A percentile compares a stretch with the other conserved stretches of the same genome.
These are phyloP conservation scores for Phataginus tetradactyla DNA, from an alignment of 2,797 vertebrate genomes.

Conservation along the genomic window DNA sequence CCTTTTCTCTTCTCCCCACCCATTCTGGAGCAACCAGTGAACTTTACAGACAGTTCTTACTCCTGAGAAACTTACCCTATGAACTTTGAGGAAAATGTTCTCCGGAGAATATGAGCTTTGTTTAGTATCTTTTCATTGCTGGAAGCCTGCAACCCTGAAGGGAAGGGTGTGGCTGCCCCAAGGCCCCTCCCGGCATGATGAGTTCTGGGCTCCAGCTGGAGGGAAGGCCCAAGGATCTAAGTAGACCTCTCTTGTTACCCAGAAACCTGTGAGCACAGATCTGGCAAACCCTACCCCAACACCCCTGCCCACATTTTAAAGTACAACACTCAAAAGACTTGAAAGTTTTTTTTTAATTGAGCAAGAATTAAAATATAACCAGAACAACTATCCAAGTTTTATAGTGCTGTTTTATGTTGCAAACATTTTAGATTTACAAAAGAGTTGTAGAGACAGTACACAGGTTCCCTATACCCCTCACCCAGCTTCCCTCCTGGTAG, in stretches of 20 bases:
- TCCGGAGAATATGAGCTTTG: background rate
- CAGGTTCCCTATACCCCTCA: background rate
- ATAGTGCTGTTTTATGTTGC: background rate
- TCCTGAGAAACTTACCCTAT: background rate
- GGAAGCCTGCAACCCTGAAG: background rate
- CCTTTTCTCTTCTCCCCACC: background rate
- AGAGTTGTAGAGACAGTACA: background rate
- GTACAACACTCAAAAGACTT: background rate
- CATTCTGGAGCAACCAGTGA: background rate
- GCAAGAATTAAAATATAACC: slow-evolving; percentile 6
- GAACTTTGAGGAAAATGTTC: background rate
- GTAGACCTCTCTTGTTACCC: background rate
- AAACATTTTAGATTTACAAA: background rate
- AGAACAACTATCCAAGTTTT: background rate
- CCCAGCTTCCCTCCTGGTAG: background rate
- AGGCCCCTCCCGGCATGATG: background rate
- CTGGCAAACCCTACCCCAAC: too few relatives aligned
- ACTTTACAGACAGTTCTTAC: background rate
- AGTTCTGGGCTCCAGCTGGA: background rate
- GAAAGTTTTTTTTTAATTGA: background rate
- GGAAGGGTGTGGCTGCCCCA: background rate
- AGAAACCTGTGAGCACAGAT: background rate
- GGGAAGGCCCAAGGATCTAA: background rate
- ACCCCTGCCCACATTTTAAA: background rate
- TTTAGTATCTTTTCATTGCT: background rate